Conservation (phyloP, 2,113 vertebrate species). For the Eublepharis macularius region DNA sequence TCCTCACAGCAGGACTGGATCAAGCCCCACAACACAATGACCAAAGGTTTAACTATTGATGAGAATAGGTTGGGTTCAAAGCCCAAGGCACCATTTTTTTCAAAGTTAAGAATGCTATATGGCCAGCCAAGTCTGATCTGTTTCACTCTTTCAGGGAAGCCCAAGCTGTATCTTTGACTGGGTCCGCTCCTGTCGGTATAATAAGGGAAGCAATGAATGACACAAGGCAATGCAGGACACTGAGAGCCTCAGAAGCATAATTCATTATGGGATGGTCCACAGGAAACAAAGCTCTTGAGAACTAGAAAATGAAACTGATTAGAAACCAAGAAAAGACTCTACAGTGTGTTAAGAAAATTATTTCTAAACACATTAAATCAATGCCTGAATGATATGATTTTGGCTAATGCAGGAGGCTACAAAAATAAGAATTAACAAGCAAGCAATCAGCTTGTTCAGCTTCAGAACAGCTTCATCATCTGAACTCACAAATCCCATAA, state of each 20-base stretch:
- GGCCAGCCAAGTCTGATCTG: not conserved
- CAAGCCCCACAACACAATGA: no score
- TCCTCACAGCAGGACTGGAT: no score
- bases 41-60: not conserved
- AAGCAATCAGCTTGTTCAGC: not conserved
- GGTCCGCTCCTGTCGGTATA: not conserved
- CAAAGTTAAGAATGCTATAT: not conserved
- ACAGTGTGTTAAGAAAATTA: conserved; percentile 43
- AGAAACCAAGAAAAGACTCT: conserved; percentile 2
- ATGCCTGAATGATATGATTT: conserved; percentile 17
- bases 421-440: not conserved
- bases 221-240: not conserved
- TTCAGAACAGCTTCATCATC: not conserved
- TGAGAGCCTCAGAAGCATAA: not conserved
- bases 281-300: conserved; percentile 1
- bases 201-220: not conserved
- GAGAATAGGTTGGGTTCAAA: not conserved
- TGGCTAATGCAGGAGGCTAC: conserved; percentile 13
- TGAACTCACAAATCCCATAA: not conserved
- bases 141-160: not conserved
- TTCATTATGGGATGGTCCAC: not conserved
- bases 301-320: not conserved
- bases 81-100: not conserved
- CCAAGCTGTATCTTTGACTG: not conserved
- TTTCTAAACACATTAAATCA: conserved; percentile 31